These are phyloP conservation scores for Agrotis segetum DNA, from an alignment of 2,888 invertebrate genomes.

Conservation along the genomic window DNA sequence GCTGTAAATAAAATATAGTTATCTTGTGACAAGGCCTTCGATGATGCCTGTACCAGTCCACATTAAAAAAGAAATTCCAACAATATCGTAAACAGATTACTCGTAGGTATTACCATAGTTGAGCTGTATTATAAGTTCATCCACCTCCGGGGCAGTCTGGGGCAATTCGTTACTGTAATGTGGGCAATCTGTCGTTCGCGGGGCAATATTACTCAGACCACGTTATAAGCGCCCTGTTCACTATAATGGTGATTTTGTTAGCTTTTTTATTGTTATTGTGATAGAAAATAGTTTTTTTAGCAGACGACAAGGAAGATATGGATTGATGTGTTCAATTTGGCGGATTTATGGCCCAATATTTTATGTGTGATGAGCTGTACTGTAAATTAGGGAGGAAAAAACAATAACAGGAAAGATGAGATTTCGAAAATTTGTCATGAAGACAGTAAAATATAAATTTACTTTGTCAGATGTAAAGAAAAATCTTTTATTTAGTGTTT, in stretches of 20 bases:
- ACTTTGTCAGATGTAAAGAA: too few species aligned
- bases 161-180: constrained; percentile 88
- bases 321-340: constrained; percentile 60
- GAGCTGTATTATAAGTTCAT: constrained; percentile 73
- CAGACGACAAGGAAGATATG: constrained; percentile 57
- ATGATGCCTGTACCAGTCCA: not conserved
- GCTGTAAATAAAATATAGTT: too few species aligned
- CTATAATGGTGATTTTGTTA: constrained; percentile 75
- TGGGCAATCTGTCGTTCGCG: constrained; percentile 85
- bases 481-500: too few species aligned
- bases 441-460: not conserved
- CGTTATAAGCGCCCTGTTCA: constrained; percentile 70
- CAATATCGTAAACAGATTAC: constrained; percentile 45
- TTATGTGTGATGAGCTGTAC: constrained; percentile 18
- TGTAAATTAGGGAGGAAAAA: constrained; percentile 45
- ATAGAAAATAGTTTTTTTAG: constrained; percentile 46
- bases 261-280: constrained; percentile 75
- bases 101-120: constrained; percentile 43
- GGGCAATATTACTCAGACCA: constrained; percentile 71
- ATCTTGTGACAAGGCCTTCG: not conserved
- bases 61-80: not conserved
- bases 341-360: constrained; percentile 35
- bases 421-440: not conserved
- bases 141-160: constrained; percentile 81
- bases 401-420: constrained; percentile 17